These are phyloP conservation scores for Cochlearius cochlearius DNA, from an alignment of 2,113 vertebrate genomes.

Conservation along the genomic window DNA sequence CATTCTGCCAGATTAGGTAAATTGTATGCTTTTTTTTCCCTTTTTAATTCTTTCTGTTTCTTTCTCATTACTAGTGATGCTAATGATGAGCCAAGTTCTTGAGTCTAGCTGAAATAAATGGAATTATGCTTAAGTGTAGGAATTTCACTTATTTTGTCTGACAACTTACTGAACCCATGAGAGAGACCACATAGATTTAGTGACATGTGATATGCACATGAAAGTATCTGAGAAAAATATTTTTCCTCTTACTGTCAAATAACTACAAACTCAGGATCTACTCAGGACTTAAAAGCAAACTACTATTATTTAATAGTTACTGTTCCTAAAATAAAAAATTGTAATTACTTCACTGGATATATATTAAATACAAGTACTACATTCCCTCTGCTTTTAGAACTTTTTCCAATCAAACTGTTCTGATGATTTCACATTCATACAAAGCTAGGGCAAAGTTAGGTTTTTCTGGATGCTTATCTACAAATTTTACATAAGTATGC, in stretches of 20 bases:
- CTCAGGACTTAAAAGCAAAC: background rate
- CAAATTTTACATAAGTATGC: background rate
- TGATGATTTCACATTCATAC: background rate
- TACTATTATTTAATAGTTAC: background rate
- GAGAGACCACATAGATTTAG: background rate
- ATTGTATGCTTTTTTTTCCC: too few relatives aligned
- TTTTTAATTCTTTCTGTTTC: background rate
- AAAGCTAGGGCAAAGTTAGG: rapidly evolving
- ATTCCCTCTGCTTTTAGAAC: background rate
- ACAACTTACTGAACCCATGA: background rate
- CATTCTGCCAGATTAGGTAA: background rate
- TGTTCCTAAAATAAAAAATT: background rate
- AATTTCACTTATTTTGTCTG: background rate
- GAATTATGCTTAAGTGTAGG: background rate
- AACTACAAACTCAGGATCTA: background rate
- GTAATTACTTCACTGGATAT: background rate
- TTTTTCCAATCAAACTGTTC: background rate
- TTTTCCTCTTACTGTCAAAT: background rate
- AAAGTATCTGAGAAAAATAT: background rate
- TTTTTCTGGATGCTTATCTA: background rate
- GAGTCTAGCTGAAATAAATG: background rate
- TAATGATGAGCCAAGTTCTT: background rate
- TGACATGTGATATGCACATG: background rate
- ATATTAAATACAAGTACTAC: background rate
- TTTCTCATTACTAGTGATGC: background rate